phyloP scores from a whole-genome alignment of 2,797 vertebrate species.

The Spinus olivaceus region DNA sequence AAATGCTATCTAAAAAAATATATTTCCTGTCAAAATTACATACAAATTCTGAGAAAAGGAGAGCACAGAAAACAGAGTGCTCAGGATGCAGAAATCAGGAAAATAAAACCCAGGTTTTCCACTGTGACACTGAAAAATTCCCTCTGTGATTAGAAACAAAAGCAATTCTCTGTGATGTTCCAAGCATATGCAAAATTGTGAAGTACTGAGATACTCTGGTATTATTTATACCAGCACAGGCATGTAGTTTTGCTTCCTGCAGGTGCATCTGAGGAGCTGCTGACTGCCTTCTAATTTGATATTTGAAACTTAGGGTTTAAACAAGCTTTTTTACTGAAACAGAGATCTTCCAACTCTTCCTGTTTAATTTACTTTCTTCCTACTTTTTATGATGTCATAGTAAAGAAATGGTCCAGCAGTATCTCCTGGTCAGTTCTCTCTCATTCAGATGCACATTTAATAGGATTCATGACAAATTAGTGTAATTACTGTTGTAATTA shows the following conservation, averaged over 20 bases:
- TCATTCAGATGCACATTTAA: neutral
- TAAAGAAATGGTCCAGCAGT: neutral
- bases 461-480: neutral
- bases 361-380: neutral
- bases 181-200: neutral
- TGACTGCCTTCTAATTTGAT: neutral
- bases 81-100: fast-evolving
- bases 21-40: neutral
- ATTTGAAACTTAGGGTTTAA: neutral
- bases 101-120: neutral
- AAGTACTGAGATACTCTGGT: neutral
- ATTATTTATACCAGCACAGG: neutral
- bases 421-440: neutral
- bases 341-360: neutral
- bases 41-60: neutral
- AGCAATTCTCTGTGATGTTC: neutral
- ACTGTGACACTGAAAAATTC: neutral
- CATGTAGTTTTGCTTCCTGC: neutral
- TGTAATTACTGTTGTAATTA: neutral
- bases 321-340: neutral
- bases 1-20: neutral
- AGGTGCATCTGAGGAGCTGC: neutral
- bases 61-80: neutral
- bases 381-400: neutral
- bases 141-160: neutral